A percentile compares a stretch with the other conserved stretches of the same genome.
Evolutionary conservation across 2,888 invertebrate species (phyloP).

Genomic region (Cosmia pyralina): DNA sequence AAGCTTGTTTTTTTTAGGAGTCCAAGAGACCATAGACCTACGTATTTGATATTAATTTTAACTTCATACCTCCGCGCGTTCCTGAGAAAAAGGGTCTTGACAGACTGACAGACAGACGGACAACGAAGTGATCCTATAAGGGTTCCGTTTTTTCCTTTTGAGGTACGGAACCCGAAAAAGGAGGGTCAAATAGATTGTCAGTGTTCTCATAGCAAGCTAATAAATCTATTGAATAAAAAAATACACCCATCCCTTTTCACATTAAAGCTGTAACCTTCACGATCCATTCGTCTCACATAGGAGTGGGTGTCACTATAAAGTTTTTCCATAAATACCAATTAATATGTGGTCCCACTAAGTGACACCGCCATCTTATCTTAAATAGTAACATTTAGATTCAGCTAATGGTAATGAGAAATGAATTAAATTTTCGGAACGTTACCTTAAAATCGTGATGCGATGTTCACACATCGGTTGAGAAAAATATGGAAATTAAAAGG

Average conservation of each 20-base stretch:
- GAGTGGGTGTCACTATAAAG: slow-evolving; percentile 51
- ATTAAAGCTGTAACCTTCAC: neutral
- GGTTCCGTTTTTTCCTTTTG: too few relatives aligned
- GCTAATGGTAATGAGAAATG: slow-evolving; percentile 47
- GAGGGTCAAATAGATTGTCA: too few relatives aligned
- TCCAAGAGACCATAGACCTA: too few relatives aligned
- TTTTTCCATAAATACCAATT: slow-evolving; percentile 59
- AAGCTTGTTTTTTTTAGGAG: too few relatives aligned
- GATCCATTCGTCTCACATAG: slow-evolving; percentile 20
- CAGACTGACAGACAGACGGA: too few relatives aligned
- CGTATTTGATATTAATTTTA: too few relatives aligned
- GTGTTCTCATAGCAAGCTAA: too few relatives aligned
- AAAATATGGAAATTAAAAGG: slow-evolving; percentile 20
- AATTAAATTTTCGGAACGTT: slow-evolving; percentile 46
- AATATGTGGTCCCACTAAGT: slow-evolving; percentile 59
- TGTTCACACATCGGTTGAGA: slow-evolving; percentile 23
- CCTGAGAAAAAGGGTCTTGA: too few relatives aligned
- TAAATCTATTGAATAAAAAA: neutral
- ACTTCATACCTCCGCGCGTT: too few relatives aligned
- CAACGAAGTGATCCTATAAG: too few relatives aligned
- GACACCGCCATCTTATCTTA: slow-evolving; percentile 55
- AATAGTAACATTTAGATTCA: slow-evolving; percentile 63
- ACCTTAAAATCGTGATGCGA: slow-evolving; percentile 29
- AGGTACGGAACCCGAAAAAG: too few relatives aligned
- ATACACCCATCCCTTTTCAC: neutral